Evolutionary conservation across 2,888 invertebrate species (phyloP).

Genomic region (Melanostoma mellinum): DNA sequence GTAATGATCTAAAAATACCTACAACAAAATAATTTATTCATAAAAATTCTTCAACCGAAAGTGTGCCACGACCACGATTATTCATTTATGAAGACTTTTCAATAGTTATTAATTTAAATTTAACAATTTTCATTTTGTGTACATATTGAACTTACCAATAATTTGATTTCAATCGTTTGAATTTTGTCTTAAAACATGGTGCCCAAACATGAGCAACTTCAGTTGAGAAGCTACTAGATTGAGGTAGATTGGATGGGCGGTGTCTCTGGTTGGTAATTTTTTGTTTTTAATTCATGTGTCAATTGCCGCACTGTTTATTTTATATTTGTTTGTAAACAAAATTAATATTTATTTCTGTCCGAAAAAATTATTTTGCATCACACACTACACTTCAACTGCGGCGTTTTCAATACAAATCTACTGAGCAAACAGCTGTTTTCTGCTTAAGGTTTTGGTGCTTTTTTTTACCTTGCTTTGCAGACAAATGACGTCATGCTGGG

Average conservation of each 20-base stretch:
- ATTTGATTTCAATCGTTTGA: no score
- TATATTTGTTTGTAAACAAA: constrained; percentile 62
- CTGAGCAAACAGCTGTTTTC: constrained; percentile 46
- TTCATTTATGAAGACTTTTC: background rate
- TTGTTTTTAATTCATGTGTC: constrained; percentile 4
- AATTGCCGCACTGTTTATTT: constrained; percentile 21
- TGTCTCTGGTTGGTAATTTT: background rate
- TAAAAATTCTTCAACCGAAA: background rate
- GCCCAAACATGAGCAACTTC: no score
- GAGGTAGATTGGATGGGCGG: background rate
- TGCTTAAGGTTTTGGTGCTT: constrained; percentile 11
- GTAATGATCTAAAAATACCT: constrained; percentile 69
- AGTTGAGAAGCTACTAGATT: no score
- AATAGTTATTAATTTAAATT: background rate
- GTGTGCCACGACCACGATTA: background rate
- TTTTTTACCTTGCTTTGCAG: constrained; percentile 42
- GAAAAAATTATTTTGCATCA: constrained; percentile 1
- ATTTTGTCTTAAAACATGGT: no score
- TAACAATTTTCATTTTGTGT: constrained; percentile 5
- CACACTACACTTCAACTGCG: background rate
- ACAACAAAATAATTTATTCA: constrained; percentile 32
- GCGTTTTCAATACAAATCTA: constrained; percentile 1
- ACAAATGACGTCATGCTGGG: constrained; percentile 51
- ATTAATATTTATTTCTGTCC: constrained; percentile 14
- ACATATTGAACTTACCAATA: no score